Base-by-base conservation (phyloP, 2,888 invertebrate genomes). In the Miltochrista miniata region DNA sequence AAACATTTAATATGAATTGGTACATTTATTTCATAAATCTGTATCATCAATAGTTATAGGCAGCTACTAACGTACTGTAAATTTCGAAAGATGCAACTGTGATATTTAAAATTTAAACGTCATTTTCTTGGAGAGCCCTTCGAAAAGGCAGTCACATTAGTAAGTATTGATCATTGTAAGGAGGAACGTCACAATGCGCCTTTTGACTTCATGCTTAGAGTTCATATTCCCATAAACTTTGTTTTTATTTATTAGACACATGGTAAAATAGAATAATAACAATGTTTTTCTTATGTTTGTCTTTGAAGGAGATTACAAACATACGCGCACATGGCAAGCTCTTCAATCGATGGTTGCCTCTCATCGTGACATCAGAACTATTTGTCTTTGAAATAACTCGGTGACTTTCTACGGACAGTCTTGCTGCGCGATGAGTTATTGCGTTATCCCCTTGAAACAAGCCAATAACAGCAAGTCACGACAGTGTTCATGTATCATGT, bases 271-370 rank as follows among this genome's bases (percentile, higher is more conserved):
- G 72, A 78, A 81, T 80, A 81, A 81, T 78, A 83, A 80, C 79
- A 72, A 78, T 89, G 84, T 88, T 88, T 84, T 89, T 86, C 87
- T 85, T 83, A 68, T 85, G 79, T 87, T 87, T 90, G 83, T 85
- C 81, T 85, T 82, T 85, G 81, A 81, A 87, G 87, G 70, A 82
- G 83, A 88, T 83, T 83, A 80, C 85, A 89, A 90, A 88, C 81
- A 87, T 61, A 73, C 69, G 78, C 76, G 80, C 83, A 82, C 77
- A 79, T 79, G 80, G 81, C 61, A 61, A 66, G 57, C 80, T 73
- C 83, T 85, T 79, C 83, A 84, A 81, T 83, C 81, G 79, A 83
- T 79, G 74, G 78, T 72, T 66, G 74, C 70, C 79, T 74, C 78
- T 77, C 71, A 62, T 72, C 67, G 78, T 79, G 81, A 84, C 83